Evolutionary conservation across 23 tunicate species (phyloP).

Genomic region (Aplidium turbinatum): DNA sequence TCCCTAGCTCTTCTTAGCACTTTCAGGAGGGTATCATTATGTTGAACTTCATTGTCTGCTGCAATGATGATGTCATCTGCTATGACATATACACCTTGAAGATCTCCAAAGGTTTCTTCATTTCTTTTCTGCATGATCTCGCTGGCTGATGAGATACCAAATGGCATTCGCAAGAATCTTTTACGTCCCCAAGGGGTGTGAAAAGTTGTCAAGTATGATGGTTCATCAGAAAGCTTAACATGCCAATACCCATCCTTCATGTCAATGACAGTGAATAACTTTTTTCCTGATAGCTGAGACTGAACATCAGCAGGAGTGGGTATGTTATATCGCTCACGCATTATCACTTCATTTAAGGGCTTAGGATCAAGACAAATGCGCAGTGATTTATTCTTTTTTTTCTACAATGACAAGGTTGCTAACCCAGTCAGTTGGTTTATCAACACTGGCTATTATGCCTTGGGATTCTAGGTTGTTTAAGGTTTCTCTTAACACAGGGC

Average conservation of each 20-base stretch:
- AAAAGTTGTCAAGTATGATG: constrained; percentile 41
- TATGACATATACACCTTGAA: constrained; percentile 22
- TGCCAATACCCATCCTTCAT: constrained; percentile 57
- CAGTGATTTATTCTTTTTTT: constrained; percentile 18
- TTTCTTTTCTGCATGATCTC: constrained; percentile 38
- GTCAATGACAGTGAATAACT: constrained; percentile 32
- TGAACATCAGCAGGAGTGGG: constrained; percentile 44
- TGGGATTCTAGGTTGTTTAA: background rate
- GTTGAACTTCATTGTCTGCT: constrained; percentile 9
- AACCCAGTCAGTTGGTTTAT: constrained; percentile 41
- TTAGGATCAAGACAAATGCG: constrained; percentile 19
- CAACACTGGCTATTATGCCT: constrained; percentile 21
- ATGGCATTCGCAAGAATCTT: constrained; percentile 34
- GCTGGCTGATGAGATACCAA: constrained; percentile 38
- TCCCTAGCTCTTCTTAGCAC: constrained; percentile 21
- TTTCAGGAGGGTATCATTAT: constrained; percentile 1
- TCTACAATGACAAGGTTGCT: constrained; percentile 29
- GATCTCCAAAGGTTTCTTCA: constrained; percentile 29
- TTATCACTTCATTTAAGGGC: constrained; percentile 19
- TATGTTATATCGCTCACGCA: constrained; percentile 11
- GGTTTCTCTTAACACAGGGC: constrained; percentile 4
- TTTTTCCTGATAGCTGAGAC: constrained; percentile 19
- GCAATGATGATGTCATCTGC: constrained; percentile 34
- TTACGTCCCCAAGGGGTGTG: constrained; percentile 44
- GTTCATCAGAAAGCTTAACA: constrained; percentile 16